Percentiles rank a stretch among this genome's conserved stretches.
phyloP scores from a whole-genome alignment of 1,140 invertebrate genomes.

The Copidosoma floridanum region DNA sequence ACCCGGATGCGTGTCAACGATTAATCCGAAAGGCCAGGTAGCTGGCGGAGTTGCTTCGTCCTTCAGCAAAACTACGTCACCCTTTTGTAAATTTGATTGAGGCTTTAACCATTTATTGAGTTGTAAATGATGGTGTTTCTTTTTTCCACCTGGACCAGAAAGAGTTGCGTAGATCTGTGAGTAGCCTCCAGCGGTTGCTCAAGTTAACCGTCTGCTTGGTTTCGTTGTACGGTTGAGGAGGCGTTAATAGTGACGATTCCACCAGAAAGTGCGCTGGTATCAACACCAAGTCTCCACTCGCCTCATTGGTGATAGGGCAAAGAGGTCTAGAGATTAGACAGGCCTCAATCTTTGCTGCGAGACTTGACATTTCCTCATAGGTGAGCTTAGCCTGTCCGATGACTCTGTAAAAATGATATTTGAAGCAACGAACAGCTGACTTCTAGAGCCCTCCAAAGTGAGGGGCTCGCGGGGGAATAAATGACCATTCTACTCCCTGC shows the following conservation, averaged over 20 bases:
- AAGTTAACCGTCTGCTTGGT: too few relatives aligned
- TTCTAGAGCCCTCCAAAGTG: background rate
- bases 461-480: conserved; percentile 24
- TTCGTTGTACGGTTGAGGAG: background rate
- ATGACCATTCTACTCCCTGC: conserved; percentile 28
- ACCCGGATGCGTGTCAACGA: too few relatives aligned
- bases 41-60: too few relatives aligned
- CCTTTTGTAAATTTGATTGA: too few relatives aligned
- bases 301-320: conserved; percentile 15
- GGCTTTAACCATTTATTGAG: too few relatives aligned
- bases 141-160: too few relatives aligned
- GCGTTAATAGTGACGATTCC: background rate
- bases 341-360: conserved; percentile 28
- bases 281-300: background rate
- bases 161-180: too few relatives aligned
- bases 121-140: too few relatives aligned
- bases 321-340: conserved; percentile 33
- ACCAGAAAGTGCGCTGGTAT: background rate
- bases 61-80: too few relatives aligned
- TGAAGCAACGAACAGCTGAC: conserved; percentile 12
- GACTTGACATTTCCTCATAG: conserved; percentile 29
- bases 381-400: conserved; percentile 22
- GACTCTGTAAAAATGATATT: conserved; percentile 23
- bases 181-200: too few relatives aligned
- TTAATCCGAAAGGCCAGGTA: too few relatives aligned